Evolutionary conservation across 2,113 vertebrate species (phyloP).

Genomic region (Clinocottus analis): DNA sequence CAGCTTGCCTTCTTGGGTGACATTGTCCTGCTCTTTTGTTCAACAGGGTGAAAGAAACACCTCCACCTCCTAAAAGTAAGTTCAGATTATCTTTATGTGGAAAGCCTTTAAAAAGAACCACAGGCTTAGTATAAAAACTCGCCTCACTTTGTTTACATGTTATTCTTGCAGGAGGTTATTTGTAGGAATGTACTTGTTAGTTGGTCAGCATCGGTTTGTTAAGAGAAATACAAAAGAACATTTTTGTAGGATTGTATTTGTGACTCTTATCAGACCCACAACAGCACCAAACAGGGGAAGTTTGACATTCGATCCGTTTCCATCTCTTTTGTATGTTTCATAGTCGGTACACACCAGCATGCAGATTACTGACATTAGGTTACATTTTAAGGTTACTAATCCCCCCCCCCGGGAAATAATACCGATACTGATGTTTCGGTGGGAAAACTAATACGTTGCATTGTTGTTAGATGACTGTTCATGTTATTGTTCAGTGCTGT

Average conservation of each 20-base stretch:
- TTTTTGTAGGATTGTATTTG: background rate
- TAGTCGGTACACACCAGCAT: background rate
- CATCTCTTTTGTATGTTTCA: background rate
- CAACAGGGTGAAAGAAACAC: conserved; percentile 79
- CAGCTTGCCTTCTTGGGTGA: background rate
- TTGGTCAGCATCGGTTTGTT: too few species aligned
- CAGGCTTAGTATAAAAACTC: background rate
- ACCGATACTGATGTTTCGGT: background rate
- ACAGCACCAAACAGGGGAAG: background rate
- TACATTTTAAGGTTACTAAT: background rate
- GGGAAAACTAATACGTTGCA: background rate
- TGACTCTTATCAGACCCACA: background rate
- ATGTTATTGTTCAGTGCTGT: background rate
- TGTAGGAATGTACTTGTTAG: too few species aligned
- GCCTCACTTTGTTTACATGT: background rate
- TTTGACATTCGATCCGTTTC: background rate
- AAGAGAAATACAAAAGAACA: too few species aligned
- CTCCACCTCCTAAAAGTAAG: conserved; percentile 82
- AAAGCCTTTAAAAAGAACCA: background rate
- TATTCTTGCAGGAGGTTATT: background rate
- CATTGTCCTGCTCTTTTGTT: conserved; percentile 17
- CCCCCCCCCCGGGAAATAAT: too few species aligned
- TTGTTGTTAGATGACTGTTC: background rate
- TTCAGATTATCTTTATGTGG: conserved; percentile 16
- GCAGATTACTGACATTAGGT: background rate